phyloP scores from a whole-genome alignment of 92 coral and sea anemone species.

The Blastomussa wellsi region DNA sequence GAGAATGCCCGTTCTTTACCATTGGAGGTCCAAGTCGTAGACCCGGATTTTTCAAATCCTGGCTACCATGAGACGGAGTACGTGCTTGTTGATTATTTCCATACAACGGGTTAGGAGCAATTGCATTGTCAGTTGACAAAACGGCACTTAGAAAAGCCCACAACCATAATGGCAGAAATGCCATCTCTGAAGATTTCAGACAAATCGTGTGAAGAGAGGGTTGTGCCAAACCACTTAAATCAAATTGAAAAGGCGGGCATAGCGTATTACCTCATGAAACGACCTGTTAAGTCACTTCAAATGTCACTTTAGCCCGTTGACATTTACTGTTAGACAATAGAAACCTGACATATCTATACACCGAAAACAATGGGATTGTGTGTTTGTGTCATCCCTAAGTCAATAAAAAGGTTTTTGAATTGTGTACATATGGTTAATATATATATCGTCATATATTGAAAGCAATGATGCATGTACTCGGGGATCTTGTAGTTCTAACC shows the following conservation, averaged over 20 bases:
- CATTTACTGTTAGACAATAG: conserved; percentile 2
- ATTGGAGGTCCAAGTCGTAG: conserved; percentile 19
- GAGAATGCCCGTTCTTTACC: background rate
- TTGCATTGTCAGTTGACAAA: background rate
- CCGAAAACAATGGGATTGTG: background rate
- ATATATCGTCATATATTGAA: background rate
- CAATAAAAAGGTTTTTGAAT: background rate
- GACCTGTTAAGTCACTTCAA: conserved; percentile 12
- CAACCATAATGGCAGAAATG: background rate
- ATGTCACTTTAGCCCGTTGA: background rate
- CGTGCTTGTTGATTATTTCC: background rate
- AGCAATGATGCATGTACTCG: background rate
- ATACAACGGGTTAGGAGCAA: background rate
- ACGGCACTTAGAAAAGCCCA: background rate
- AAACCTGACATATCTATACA: background rate
- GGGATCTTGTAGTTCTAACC: background rate
- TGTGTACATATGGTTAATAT: background rate
- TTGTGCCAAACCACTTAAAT: conserved; percentile 9
- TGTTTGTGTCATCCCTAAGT: background rate
- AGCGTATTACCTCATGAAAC: conserved; percentile 13
- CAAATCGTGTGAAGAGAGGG: background rate
- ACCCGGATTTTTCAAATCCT: background rate
- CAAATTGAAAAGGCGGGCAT: background rate
- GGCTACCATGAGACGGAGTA: background rate
- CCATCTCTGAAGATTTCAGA: background rate